phyloP scores from a whole-genome alignment of 2,888 invertebrate genomes.

The Achlya flavicornis region DNA sequence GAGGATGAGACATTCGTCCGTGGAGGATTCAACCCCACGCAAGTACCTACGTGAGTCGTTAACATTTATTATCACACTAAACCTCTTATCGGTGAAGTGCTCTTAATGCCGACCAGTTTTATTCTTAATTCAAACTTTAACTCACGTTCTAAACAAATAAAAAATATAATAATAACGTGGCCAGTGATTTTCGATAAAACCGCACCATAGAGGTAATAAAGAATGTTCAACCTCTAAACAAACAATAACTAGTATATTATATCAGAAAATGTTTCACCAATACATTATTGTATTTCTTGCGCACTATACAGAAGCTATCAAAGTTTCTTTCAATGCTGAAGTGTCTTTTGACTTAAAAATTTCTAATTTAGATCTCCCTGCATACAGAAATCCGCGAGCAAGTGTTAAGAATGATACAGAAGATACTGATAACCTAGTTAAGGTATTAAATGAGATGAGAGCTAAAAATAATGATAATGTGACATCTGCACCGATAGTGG shows the following conservation, averaged over 20 bases:
- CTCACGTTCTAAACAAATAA: background rate
- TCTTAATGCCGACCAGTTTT: background rate
- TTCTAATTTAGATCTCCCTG: background rate
- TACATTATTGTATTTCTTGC: background rate
- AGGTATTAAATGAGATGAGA: background rate
- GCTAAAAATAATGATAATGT: slow-evolving; percentile 11
- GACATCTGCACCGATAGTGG: slow-evolving; percentile 29
- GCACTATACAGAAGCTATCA: background rate
- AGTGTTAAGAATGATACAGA: background rate
- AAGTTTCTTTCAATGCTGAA: background rate
- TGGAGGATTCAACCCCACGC: slow-evolving; percentile 4
- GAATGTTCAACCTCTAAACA: background rate
- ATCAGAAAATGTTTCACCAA: background rate
- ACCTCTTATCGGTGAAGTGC: background rate
- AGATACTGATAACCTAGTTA: background rate
- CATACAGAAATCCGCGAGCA: background rate
- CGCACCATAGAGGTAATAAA: background rate
- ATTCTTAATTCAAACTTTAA: background rate
- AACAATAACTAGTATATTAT: background rate
- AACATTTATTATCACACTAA: slow-evolving; percentile 1
- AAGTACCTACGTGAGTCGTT: background rate
- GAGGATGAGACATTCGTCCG: slow-evolving; percentile 2
- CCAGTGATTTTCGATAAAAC: background rate
- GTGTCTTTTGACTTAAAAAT: background rate
- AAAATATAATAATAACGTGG: background rate